These are phyloP conservation scores for Atethmia centrago DNA, from an alignment of 2,888 invertebrate genomes.

Conservation along the genomic window DNA sequence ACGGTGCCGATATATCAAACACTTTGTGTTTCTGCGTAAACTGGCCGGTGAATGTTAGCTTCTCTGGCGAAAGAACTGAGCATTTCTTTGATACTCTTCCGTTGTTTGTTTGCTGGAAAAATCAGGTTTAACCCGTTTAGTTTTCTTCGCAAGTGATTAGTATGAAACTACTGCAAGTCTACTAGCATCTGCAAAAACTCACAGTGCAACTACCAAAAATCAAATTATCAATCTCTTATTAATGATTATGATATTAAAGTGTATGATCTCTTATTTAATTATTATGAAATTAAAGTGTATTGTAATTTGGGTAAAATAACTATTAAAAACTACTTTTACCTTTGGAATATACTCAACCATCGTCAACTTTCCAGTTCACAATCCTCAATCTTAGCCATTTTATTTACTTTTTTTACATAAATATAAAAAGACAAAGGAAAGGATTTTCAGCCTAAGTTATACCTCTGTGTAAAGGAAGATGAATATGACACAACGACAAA, in stretches of 20 bases:
- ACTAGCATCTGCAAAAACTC: not conserved
- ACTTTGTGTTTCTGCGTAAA: slow-evolving; percentile 75
- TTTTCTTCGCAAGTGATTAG: not conserved
- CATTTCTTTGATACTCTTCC: slow-evolving; percentile 71
- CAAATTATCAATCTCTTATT: not conserved
- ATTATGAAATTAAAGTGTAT: not conserved
- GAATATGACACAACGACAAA: slow-evolving; percentile 67
- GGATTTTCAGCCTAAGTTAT: slow-evolving; percentile 5
- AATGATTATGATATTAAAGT: not conserved
- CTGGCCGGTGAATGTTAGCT: slow-evolving; percentile 80
- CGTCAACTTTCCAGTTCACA: slow-evolving; percentile 68
- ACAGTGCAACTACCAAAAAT: not conserved
- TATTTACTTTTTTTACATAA: slow-evolving; percentile 30
- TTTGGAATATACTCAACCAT: slow-evolving; percentile 74
- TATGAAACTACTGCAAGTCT: not conserved
- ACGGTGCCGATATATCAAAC: slow-evolving; percentile 76
- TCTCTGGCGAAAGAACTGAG: slow-evolving; percentile 67
- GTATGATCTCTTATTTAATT: not conserved
- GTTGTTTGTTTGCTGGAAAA: slow-evolving; percentile 64
- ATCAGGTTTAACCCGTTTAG: not conserved
- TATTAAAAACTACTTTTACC: slow-evolving; percentile 54
- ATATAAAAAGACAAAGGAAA: slow-evolving; percentile 27
- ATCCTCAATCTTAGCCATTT: slow-evolving; percentile 56
- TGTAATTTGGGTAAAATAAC: not conserved
- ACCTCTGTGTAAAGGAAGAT: slow-evolving; percentile 16